Evolutionary conservation across 2,888 invertebrate species (phyloP), one percentile per base, ranked within the genome.

Genomic region (Agrenia bidenticulata): DNA sequence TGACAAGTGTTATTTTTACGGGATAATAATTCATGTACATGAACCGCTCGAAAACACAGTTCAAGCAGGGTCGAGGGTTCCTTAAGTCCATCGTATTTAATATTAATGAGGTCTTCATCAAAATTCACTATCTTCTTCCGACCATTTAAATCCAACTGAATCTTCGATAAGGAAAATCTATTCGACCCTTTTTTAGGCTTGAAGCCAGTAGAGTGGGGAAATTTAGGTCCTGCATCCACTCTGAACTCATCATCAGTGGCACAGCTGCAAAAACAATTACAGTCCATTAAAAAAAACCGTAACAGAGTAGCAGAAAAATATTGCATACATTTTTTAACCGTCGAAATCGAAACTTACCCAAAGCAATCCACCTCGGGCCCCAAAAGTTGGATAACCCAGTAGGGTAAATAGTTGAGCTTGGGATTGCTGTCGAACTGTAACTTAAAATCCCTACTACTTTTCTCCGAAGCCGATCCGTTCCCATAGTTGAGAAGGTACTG

Each of bases 351-450:
- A 49, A 32, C 62, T 58, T 66, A 72, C 73, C 74, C 72, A 65
- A 64, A 69, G 17, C 65, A 63, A 26, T 70, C 71, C 5, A 74
- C 59, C 24, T 54, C 54, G 17, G 68, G 66, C 21, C 72, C 72
- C 13, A 69, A 39, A 21, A 72, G 49, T 45, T 71, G 73, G 4
- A 71, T 53, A 9, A 74, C 54, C 73, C 72, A 72, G 58, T 67
- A 72, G 15, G 75, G 75, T 26, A 76, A 39, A 61, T 70, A 73
- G 49, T 72, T 72, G 11, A 76, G 69, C 23, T 68, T 58, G 15
- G 70, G 66, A 66, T 76, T 76, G 2, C 65, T 69, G 63, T 76
- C 75, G 59, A 76, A 72, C 1, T 63, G 53, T 57, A 74, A 70
- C n/a, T 64, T 63, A 53, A 73, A 64, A 58, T 67, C 57, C 17